These are phyloP conservation scores for Vultur gryphus DNA, from an alignment of 2,797 vertebrate species.

Conservation along the genomic window DNA sequence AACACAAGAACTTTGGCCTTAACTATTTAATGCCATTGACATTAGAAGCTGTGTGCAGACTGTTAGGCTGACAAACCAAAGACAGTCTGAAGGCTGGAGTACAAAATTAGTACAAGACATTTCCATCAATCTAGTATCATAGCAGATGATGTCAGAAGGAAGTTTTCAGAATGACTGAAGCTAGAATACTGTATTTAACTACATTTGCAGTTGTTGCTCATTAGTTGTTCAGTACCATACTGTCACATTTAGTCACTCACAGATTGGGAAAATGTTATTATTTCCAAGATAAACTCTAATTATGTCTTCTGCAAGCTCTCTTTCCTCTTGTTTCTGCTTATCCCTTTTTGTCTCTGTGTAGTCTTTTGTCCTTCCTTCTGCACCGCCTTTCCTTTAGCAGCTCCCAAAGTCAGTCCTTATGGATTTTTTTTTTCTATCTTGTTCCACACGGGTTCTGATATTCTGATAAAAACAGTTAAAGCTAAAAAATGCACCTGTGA, in stretches of 20 bases:
- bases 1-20: not conserved
- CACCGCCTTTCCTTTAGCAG: not conserved
- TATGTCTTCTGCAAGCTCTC: not conserved
- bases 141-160: not conserved
- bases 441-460: not conserved
- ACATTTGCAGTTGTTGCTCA: not conserved
- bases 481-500: not conserved
- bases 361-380: not conserved
- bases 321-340: not conserved
- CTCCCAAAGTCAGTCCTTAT: not conserved
- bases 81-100: not conserved
- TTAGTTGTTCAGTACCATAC: not conserved
- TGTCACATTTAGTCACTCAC: not conserved
- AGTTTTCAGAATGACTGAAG: not conserved
- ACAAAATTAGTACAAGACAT: not conserved
- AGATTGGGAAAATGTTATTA: not conserved
- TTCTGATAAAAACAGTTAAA: not conserved
- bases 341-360: not conserved
- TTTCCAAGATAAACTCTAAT: not conserved
- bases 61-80: not conserved
- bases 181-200: not conserved
- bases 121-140: not conserved
- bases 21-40: not conserved
- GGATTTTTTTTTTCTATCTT: not conserved
- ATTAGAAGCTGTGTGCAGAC: not conserved